Evolutionary conservation across 2,113 vertebrate species (phyloP).

Genomic region (Chloebia gouldiae): DNA sequence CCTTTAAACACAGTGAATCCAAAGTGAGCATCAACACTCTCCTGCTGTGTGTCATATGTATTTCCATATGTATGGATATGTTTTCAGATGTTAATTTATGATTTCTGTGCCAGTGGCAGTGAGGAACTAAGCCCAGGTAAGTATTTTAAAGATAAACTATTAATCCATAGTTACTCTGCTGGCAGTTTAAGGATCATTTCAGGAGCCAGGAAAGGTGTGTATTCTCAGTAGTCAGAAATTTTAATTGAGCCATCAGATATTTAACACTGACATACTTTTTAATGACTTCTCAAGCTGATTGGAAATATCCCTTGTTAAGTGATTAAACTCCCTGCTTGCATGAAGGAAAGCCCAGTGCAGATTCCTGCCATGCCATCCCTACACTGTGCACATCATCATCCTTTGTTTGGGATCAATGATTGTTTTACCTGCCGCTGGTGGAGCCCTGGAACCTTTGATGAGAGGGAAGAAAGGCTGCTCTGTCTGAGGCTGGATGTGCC

Average conservation of each 20-base stretch:
- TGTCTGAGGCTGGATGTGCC: not conserved
- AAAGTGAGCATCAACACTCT: fast-evolving
- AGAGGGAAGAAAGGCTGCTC: not conserved
- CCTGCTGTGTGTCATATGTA: fast-evolving
- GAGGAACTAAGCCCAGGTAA: not conserved
- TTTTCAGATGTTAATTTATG: not conserved
- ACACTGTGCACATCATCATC: not conserved
- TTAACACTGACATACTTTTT: not conserved
- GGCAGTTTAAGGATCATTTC: not conserved
- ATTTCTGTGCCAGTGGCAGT: not conserved
- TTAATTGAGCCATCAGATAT: not conserved
- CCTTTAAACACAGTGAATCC: not conserved
- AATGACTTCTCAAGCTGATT: not conserved
- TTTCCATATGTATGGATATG: not conserved
- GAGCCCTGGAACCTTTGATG: not conserved
- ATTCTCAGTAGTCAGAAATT: not conserved
- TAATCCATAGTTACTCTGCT: not conserved
- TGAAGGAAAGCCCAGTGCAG: not conserved
- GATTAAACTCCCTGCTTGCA: not conserved
- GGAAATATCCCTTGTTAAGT: not conserved
- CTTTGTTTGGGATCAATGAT: not conserved
- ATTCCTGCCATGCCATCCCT: not conserved
- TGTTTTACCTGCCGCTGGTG: not conserved
- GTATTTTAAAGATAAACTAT: not conserved
- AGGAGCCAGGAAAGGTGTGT: not conserved